Conservation (phyloP, 2,888 invertebrate species). For the Andricus curvator region DNA sequence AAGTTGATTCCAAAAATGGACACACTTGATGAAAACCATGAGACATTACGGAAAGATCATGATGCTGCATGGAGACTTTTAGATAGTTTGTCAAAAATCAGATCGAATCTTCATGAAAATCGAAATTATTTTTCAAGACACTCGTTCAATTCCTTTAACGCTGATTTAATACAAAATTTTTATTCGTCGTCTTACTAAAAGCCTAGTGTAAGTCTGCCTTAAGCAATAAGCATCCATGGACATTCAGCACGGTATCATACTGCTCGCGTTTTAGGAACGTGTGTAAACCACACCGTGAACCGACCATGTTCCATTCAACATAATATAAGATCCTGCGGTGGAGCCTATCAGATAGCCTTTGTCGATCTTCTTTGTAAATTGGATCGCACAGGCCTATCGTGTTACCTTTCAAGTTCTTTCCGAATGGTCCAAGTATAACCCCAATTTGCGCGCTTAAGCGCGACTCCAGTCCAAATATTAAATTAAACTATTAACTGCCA, state of each 20-base stretch:
- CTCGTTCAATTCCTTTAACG: neutral
- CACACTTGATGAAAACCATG: no score
- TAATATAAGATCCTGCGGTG: slow-evolving; percentile 57
- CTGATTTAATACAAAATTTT: slow-evolving; percentile 16
- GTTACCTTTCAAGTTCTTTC: slow-evolving; percentile 62
- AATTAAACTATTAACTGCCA: slow-evolving; percentile 49
- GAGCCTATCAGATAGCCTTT: slow-evolving; percentile 68
- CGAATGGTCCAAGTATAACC: slow-evolving; percentile 57
- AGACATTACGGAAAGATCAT: no score
- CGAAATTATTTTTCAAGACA: no score
- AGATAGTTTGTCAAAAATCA: no score
- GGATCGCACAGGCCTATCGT: slow-evolving; percentile 67
- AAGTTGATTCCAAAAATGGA: no score
- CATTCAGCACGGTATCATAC: slow-evolving; percentile 63
- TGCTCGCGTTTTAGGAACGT: slow-evolving; percentile 52
- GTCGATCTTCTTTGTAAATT: slow-evolving; percentile 67
- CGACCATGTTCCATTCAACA: slow-evolving; percentile 63
- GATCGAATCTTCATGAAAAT: no score
- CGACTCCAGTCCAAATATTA: slow-evolving; percentile 61
- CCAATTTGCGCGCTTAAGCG: slow-evolving; percentile 63
- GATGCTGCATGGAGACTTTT: no score
- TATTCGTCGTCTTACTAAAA: slow-evolving; percentile 40
- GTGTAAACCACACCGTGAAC: slow-evolving; percentile 63
- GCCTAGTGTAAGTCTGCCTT: slow-evolving; percentile 12
- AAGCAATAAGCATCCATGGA: slow-evolving; percentile 49